Conservation (phyloP, 1,140 invertebrate genomes). For the Drosophila sucinea region DNA sequence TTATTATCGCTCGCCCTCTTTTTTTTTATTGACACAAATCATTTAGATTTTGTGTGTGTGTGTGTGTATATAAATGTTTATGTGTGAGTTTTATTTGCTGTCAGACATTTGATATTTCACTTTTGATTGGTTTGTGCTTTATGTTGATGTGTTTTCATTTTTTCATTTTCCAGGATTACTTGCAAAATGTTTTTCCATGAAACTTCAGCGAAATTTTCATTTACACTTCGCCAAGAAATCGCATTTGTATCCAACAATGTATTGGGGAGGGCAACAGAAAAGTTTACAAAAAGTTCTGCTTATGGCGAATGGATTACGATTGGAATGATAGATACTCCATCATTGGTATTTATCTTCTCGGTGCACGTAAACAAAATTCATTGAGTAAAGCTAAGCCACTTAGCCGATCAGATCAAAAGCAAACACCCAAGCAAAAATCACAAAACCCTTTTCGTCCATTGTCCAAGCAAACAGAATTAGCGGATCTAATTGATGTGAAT, state of each 20-base stretch:
- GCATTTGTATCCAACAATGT: background rate
- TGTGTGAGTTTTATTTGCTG: slow-evolving; percentile 48
- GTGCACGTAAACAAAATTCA: background rate
- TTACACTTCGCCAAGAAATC: background rate
- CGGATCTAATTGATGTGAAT: slow-evolving; percentile 49
- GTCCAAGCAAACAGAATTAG: slow-evolving; percentile 44
- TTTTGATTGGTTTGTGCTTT: slow-evolving; percentile 61
- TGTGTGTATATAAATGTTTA: slow-evolving; percentile 21
- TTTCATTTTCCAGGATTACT: slow-evolving; percentile 37
- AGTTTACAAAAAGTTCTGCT: no score
- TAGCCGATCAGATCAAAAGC: slow-evolving; percentile 18
- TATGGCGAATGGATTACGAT: no score
- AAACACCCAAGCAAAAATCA: slow-evolving; percentile 7
- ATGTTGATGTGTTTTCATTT: slow-evolving; percentile 41
- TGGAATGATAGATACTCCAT: no score
- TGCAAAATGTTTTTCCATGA: slow-evolving; percentile 9
- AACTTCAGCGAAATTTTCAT: slow-evolving; percentile 19
- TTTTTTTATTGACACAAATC: slow-evolving; percentile 73
- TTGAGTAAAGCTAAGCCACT: slow-evolving; percentile 21
- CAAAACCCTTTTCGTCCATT: slow-evolving; percentile 29
- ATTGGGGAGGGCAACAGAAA: background rate
- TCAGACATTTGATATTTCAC: slow-evolving; percentile 67
- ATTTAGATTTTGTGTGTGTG: slow-evolving; percentile 48
- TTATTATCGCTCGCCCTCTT: slow-evolving; percentile 49
- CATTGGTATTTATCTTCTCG: background rate